Conservation (phyloP, 2,888 invertebrate species). For the Drosophila siamana region DNA sequence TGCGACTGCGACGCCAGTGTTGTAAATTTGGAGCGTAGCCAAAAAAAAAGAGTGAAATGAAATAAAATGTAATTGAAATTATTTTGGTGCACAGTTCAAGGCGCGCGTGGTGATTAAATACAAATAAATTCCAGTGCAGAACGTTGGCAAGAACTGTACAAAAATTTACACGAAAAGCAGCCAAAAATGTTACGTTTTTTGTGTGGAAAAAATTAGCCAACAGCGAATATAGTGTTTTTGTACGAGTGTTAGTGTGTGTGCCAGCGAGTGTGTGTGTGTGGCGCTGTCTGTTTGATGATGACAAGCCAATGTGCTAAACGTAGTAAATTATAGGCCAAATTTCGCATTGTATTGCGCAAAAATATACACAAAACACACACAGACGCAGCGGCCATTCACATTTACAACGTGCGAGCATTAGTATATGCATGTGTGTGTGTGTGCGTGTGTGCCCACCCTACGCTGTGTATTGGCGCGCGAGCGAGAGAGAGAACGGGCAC, state of each 20-base stretch:
- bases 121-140: slow-evolving; percentile 4
- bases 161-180: background rate
- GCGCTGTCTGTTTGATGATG: slow-evolving; percentile 12
- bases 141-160: slow-evolving; percentile 1
- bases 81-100: slow-evolving; percentile 36
- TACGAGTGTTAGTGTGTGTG: slow-evolving; percentile 1
- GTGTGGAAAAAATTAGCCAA: too few species aligned
- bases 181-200: slow-evolving; percentile 11
- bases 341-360: slow-evolving; percentile 49
- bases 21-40: slow-evolving; percentile 13
- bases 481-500: slow-evolving; percentile 12
- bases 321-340: slow-evolving; percentile 54
- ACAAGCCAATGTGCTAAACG: slow-evolving; percentile 40
- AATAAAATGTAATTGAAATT: background rate
- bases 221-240: background rate
- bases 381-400: slow-evolving; percentile 58
- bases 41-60: slow-evolving; percentile 1
- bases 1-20: slow-evolving; percentile 10
- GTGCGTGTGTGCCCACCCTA: slow-evolving; percentile 46
- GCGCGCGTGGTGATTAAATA: slow-evolving; percentile 30
- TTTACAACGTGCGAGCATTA: slow-evolving; percentile 43
- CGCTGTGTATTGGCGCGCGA: slow-evolving; percentile 44
- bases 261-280: background rate
- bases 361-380: slow-evolving; percentile 46
- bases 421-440: slow-evolving; percentile 7